Base-by-base conservation (phyloP, 2,888 invertebrate species). In the Galerucella pusilla region DNA sequence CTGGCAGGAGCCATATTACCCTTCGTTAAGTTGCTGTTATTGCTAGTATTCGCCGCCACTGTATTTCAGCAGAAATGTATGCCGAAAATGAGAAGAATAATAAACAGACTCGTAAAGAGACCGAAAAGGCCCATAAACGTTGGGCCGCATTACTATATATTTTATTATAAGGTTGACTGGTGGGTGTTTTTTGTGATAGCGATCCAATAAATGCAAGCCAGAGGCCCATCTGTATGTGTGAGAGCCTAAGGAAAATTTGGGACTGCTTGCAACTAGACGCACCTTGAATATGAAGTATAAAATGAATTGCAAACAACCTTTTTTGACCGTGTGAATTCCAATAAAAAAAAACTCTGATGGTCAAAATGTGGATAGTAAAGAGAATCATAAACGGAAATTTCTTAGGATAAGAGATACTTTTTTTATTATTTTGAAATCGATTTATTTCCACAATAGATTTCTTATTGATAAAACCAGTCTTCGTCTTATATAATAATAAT, bases 81-180 rank as follows among this genome's bases (percentile, higher is more conserved):
- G 46, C 71, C 67, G 67, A 75, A 68, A 75, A 75, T 59, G 75
- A 68, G 71, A 67, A 70, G 75, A 75, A 71, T 75, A 75, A 71
- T 75, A 75, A 75, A 75, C 71, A 66, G 75, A 63, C 16, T 61
- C 57, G 60, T 67, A 71, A 74, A 74, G 71, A 60, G 77, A 72
- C 72, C 75, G 63, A 71, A 49, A 72, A 61, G 67, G 63, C 65
- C 71, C 68, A 75, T 74, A 75, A 77, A 77, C 71, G 75, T 73
- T 69, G 57, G 69, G 69, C 68, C 67, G 67, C 71, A 75, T 75
- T 71, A 75, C 77, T 75, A 75, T 77, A 77, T 77, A 75, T 77
- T 77, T 77, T 77, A 77, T 77, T 75, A 74, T 77, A 71, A 67
- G 77, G 60, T 45, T 63, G 63, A 35, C 16, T 46, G 64, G 46